Evolutionary conservation across 2,888 invertebrate species (phyloP), one percentile per base, ranked within the genome.

Genomic region (Drosophila anceps): DNA sequence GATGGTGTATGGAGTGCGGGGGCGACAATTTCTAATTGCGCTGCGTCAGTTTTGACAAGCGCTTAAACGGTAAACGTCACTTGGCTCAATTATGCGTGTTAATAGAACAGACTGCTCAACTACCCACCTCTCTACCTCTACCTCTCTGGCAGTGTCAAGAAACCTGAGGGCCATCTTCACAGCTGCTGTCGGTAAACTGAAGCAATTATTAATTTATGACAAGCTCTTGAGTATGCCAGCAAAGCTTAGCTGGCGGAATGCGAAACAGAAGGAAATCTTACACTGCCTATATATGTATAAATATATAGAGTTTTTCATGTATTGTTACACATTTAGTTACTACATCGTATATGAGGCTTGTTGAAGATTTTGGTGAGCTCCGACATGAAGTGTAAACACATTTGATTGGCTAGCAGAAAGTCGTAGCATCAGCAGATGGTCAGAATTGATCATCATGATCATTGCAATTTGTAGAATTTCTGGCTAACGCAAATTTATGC

Each of bases 11-110:
- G 44, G 33, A 13, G 33, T 4, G 24, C 7, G 41, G 58, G 65
- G 43, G 68, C 51, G 71, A 54, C 68, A 66, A 48, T 76, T 79
- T 76, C 73, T 82, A 90, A 89, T 90, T 87, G 78, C 78, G 80
- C 81, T 77, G 73, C 78, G 83, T 73, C 77, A 79, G 81, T 78
- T 84, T 85, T 88, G 84, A 83, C 84, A 85, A 69, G 72, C 73
- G 59, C 63, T 73, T 80, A 71, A 84, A 76, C 72, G 76, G 72
- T 73, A 69, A 82, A 69, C 69, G 76, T 73, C 77, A 69, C 57
- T 67, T 39, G 67, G 69, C 72, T 87, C 77, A 89, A 81, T 88
- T 84, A 84, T 82, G 79, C 76, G 76, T 79, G 79, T 61, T 73
- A 64, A 81, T 71, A 35, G 65, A 48, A 12, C 48, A 50, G n/a